Evolutionary conservation across 2,113 vertebrate genomes (phyloP), one percentile per base, ranked within the genome.

Genomic region (Phaethornis superciliosus): DNA sequence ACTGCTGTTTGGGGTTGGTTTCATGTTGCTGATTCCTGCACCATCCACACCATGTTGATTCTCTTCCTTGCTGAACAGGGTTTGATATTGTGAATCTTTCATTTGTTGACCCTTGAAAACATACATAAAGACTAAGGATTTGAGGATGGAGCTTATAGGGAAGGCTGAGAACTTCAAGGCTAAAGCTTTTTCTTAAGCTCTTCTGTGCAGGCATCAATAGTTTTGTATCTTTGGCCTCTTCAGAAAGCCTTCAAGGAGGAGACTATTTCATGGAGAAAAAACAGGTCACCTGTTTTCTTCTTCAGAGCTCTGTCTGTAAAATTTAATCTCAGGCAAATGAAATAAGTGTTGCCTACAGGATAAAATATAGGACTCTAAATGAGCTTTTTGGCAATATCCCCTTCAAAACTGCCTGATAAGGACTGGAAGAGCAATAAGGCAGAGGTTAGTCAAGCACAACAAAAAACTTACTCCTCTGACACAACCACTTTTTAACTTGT

Each of bases 251-350:
- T 49, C 65, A 69, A 26, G 1, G 1, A 55, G 44, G 35, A 89
- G 16, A 15, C 60, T 83, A 5, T 67, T 83, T 78, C 23, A 59
- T 55, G 27, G 44, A 78, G 21, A 60, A 81, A 26, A 85, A 81
- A n/a, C 72, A 80, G 33, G 69, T 90, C 69, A 83, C 82, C 80
- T 92, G 64, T 86, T 81, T 88, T 92, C 81, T 71, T 91, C 81
- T 88, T 83, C 80, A 78, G 68, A 55, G 71, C 28, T 85, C 93
- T 80, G 26, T 28, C 84, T 68, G 0, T 59, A 35, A 74, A 77
- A 77, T 78, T 52, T 86, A 40, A 90, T 86, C 69, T 55, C n/a
- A 35, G 72, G 92, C 86, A 93, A 77, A 72, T 75, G 88, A 58
- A 93, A 4, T 47, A 89, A 70, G 33, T 55, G 17, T 81, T 83